These are phyloP conservation scores for Electrophaes corylata DNA, from an alignment of 2,888 invertebrate genomes.

Conservation along the genomic window DNA sequence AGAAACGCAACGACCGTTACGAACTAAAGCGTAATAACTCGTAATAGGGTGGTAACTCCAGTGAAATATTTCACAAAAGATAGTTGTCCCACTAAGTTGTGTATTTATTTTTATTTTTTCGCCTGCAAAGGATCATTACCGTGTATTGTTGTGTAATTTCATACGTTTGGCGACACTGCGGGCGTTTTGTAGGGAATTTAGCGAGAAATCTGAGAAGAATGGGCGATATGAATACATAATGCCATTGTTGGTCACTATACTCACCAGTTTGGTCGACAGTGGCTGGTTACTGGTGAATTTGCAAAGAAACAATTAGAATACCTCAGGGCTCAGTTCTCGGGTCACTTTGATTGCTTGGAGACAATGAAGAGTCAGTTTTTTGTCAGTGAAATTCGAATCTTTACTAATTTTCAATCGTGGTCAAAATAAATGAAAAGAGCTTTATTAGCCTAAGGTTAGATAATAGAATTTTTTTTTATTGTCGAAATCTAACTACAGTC, in stretches of 20 bases:
- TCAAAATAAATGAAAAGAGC: conserved; percentile 1
- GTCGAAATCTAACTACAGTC: too few relatives aligned
- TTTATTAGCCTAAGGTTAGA: neutral
- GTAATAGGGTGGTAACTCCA: conserved; percentile 45
- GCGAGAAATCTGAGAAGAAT: conserved; percentile 45
- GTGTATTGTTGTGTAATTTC: conserved; percentile 79
- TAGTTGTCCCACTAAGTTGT: conserved; percentile 54
- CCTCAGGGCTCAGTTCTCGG: conserved; percentile 19
- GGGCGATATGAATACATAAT: conserved; percentile 37
- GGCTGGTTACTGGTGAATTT: conserved; percentile 53
- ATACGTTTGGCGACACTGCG: conserved; percentile 80
- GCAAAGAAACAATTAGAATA: conserved; percentile 45
- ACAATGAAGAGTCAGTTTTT: conserved; percentile 22
- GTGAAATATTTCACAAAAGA: conserved; percentile 30
- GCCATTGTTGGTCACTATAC: conserved; percentile 50
- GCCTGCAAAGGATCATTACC: conserved; percentile 78
- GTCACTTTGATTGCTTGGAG: conserved; percentile 21
- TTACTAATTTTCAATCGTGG: conserved; percentile 19
- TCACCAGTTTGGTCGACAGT: conserved; percentile 52
- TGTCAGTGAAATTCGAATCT: conserved; percentile 20
- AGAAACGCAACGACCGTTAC: conserved; percentile 3
- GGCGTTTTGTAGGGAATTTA: conserved; percentile 72
- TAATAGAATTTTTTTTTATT: too few relatives aligned
- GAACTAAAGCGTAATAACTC: conserved; percentile 17
- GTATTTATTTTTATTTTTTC: conserved; percentile 75